Evolutionary conservation across 2,888 invertebrate species (phyloP).

Genomic region (Sesia bembeciformis): DNA sequence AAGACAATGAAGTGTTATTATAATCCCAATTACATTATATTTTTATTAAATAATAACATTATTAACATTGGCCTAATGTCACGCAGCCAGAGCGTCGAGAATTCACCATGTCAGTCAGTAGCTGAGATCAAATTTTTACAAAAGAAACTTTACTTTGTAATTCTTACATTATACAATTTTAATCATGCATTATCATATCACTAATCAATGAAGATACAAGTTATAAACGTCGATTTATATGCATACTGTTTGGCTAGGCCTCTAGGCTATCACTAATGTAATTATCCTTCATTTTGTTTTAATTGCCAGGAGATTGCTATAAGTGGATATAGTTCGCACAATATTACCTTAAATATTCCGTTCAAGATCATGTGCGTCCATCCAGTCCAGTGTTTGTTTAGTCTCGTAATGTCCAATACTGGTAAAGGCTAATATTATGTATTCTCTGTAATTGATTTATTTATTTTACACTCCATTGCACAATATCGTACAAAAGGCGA

Average conservation of each 20-base stretch:
- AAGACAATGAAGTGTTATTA: too few relatives aligned
- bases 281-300: constrained; percentile 21
- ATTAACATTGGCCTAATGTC: neutral
- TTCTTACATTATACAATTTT: neutral
- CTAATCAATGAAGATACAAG: neutral
- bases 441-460: too few relatives aligned
- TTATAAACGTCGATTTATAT: neutral
- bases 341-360: too few relatives aligned
- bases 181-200: neutral
- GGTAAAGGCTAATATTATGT: too few relatives aligned
- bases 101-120: constrained; percentile 33
- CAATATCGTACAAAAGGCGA: too few relatives aligned
- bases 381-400: too few relatives aligned
- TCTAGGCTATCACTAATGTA: constrained; percentile 17
- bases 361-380: too few relatives aligned
- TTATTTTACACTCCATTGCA: too few relatives aligned
- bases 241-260: constrained; percentile 26
- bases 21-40: too few relatives aligned
- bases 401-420: too few relatives aligned
- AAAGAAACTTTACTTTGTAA: constrained; percentile 13
- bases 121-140: constrained; percentile 54
- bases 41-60: too few relatives aligned
- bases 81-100: neutral
- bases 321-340: too few relatives aligned
- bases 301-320: constrained; percentile 10